These are phyloP conservation scores for Arnoldichthys spilopterus DNA, from an alignment of 2,797 vertebrate species.

Conservation along the genomic window DNA sequence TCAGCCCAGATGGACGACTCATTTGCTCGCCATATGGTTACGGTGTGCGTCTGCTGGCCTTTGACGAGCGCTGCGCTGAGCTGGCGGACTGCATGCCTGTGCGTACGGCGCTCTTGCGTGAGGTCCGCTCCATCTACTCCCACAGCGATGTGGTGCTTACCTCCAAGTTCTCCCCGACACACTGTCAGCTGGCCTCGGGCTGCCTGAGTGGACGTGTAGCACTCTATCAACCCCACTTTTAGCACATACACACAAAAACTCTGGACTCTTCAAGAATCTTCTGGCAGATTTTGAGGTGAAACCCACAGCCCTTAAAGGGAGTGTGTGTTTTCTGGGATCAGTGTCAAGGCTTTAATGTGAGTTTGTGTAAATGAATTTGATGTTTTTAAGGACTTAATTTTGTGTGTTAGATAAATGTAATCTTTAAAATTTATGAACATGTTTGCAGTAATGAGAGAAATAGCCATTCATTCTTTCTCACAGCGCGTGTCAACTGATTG, in stretches of 20 bases:
- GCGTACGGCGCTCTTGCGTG: conserved; percentile 88
- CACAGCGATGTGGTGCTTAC: conserved; percentile 98
- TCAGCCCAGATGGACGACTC: conserved; percentile 97
- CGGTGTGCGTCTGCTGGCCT: conserved; percentile 94
- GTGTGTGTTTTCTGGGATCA: neutral
- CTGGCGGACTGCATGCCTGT: conserved; percentile 93
- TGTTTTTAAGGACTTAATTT: conserved; percentile 46
- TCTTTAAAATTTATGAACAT: conserved; percentile 3
- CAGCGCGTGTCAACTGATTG: conserved; percentile 24
- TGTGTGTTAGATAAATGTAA: conserved; percentile 45
- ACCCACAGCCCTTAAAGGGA: conserved; percentile 1
- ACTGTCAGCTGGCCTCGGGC: conserved; percentile 99
- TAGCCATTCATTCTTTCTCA: conserved; percentile 31
- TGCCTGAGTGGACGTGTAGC: conserved; percentile 97
- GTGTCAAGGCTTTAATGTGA: conserved; percentile 29
- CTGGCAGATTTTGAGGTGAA: neutral
- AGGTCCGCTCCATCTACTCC: conserved; percentile 96
- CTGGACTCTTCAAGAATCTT: neutral
- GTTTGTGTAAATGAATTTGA: conserved; percentile 28
- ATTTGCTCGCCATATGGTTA: conserved; percentile 97
- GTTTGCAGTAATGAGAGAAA: conserved; percentile 31
- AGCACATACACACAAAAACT: conserved; percentile 59
- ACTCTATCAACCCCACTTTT: conserved; percentile 99
- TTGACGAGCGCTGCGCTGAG: conserved; percentile 90
- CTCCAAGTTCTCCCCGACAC: conserved; percentile 98